These are phyloP conservation scores for Drymodes brunneopygia DNA, from an alignment of 2,113 vertebrate species.

Conservation along the genomic window DNA sequence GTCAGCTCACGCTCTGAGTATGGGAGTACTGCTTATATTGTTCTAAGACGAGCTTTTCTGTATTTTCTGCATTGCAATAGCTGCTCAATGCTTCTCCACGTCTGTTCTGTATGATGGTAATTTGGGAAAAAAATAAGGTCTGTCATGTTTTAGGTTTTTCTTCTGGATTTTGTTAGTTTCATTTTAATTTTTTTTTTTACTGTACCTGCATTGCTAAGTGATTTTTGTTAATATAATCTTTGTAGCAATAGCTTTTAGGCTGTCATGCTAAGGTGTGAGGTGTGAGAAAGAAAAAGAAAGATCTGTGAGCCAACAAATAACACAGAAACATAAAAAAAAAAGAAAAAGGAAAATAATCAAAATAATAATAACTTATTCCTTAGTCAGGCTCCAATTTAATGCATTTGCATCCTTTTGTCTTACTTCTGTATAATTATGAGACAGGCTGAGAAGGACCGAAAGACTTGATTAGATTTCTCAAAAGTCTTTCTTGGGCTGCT, in stretches of 20 bases:
- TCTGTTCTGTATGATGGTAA: not conserved
- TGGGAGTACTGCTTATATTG: not conserved
- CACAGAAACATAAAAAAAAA: not conserved
- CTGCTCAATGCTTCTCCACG: not conserved
- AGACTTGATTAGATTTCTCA: not conserved
- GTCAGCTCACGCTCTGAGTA: not conserved
- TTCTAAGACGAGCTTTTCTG: not conserved
- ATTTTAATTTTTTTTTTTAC: conserved; percentile 4
- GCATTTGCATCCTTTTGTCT: not conserved
- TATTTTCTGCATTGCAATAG: not conserved
- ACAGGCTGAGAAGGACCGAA: not conserved
- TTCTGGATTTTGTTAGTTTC: not conserved
- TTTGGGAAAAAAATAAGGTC: not conserved
- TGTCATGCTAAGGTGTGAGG: not conserved
- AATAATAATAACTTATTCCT: not conserved
- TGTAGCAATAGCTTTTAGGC: not conserved
- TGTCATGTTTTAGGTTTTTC: not conserved
- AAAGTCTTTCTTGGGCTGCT: not conserved
- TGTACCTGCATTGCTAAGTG: not conserved
- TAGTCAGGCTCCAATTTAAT: not conserved
- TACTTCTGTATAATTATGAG: not conserved
- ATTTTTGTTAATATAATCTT: not conserved
- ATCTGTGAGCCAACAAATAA: not conserved
- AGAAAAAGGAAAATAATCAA: not conserved
- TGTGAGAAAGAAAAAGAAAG: conserved; percentile 3